These are phyloP conservation scores for Brachionus rotundiformis DNA, from an alignment of 1,140 invertebrate genomes.

Conservation along the genomic window DNA sequence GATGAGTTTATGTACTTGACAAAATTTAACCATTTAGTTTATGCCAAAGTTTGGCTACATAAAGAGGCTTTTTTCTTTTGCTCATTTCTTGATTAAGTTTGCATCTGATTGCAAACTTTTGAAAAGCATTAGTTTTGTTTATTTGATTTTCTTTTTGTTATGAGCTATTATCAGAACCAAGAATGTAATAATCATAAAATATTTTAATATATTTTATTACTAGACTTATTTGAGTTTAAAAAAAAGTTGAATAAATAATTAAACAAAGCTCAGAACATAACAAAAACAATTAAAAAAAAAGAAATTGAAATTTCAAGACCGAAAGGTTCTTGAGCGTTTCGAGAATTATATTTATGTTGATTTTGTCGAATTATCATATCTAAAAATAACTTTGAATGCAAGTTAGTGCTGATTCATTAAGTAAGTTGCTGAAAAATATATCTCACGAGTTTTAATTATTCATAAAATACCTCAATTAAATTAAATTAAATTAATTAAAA, in stretches of 20 bases:
- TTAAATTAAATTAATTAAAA: no score
- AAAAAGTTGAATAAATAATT: constrained; percentile 33
- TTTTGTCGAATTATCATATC: constrained; percentile 36
- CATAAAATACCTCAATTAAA: background rate
- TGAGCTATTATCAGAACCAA: constrained; percentile 20
- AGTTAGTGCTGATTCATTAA: background rate
- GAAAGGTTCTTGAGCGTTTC: background rate
- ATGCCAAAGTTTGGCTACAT: no score
- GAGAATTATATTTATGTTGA: background rate
- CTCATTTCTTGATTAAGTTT: background rate
- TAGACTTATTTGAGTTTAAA: background rate
- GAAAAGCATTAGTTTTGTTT: background rate
- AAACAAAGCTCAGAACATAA: background rate
- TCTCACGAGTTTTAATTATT: background rate
- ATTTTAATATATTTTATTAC: constrained; percentile 31
- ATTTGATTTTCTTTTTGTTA: background rate
- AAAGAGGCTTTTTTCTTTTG: no score
- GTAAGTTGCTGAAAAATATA: background rate
- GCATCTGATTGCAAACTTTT: background rate
- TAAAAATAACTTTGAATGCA: background rate
- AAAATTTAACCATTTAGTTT: background rate
- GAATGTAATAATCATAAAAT: constrained; percentile 40
- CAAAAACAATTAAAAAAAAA: constrained; percentile 1
- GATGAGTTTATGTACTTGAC: background rate
- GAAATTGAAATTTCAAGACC: constrained; percentile 32